A percentile compares a stretch with the other conserved stretches of the same genome.
Evolutionary conservation across 2,797 vertebrate genomes (phyloP).

Genomic region (Nasua narica): DNA sequence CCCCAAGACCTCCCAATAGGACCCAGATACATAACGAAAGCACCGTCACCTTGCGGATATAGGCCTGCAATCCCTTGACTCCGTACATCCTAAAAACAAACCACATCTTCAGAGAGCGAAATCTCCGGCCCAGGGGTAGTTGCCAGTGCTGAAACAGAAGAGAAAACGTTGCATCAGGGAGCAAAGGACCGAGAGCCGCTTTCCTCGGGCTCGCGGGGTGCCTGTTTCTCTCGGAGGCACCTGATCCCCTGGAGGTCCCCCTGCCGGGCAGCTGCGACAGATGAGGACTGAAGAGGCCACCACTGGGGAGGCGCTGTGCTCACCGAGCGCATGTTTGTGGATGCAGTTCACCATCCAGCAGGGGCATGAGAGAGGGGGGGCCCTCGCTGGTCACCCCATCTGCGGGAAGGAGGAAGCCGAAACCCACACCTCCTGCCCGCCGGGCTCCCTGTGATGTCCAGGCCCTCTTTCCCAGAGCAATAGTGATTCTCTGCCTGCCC

Average conservation of each 20-base stretch:
- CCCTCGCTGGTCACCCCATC: neutral
- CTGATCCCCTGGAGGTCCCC: neutral
- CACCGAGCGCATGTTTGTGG: too few species aligned
- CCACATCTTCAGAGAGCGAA: conserved; percentile 98
- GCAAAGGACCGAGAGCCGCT: fast-evolving
- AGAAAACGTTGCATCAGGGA: neutral
- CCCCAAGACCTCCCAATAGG: neutral
- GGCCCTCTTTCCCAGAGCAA: neutral
- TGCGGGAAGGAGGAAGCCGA: neutral
- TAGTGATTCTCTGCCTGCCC: neutral
- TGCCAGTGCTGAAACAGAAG: conserved; percentile 92
- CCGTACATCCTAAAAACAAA: conserved; percentile 97
- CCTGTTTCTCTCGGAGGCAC: neutral
- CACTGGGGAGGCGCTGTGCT: neutral
- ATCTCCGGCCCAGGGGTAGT: conserved; percentile 94
- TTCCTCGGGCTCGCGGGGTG: neutral
- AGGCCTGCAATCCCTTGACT: conserved; percentile 90
- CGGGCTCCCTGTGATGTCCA: fast-evolving
- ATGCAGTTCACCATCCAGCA: fast-evolving
- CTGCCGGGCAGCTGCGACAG: too few species aligned
- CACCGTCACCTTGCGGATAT: conserved; percentile 93
- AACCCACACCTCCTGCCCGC: neutral
- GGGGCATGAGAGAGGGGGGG: fast-evolving
- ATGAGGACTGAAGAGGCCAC: too few species aligned
- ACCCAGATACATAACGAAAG: neutral